Conservation (phyloP, 2,797 vertebrate species). For the Danio jaintianensis region DNA sequence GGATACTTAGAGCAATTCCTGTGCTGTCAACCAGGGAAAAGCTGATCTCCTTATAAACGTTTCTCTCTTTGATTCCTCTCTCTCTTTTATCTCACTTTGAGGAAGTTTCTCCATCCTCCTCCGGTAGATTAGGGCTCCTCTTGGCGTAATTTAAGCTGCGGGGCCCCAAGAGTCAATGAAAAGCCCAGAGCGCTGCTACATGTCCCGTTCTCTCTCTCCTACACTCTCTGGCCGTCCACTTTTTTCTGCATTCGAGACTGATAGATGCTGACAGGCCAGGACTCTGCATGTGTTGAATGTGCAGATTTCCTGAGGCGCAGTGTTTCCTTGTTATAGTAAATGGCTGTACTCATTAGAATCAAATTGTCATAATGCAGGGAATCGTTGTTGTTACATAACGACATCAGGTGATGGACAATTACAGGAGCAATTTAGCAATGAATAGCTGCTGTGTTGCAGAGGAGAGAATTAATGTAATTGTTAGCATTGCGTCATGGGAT, state of each 20-base stretch:
- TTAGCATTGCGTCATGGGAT: slow-evolving; percentile 23
- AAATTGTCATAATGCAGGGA: slow-evolving; percentile 20
- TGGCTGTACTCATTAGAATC: slow-evolving; percentile 7
- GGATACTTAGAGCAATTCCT: slow-evolving; percentile 30
- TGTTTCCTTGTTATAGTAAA: slow-evolving; percentile 22
- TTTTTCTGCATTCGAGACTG: slow-evolving; percentile 24
- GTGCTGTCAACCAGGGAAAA: slow-evolving; percentile 41
- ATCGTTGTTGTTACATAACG: slow-evolving; percentile 6
- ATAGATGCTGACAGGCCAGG: not conserved
- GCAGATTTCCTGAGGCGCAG: slow-evolving; percentile 4
- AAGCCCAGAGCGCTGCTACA: slow-evolving; percentile 8
- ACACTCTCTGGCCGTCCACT: slow-evolving; percentile 15
- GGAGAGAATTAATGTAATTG: slow-evolving; percentile 3
- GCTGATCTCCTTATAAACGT: slow-evolving; percentile 21
- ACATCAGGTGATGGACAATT: slow-evolving; percentile 42
- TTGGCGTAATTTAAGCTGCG: slow-evolving; percentile 52
- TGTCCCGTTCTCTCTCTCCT: slow-evolving; percentile 14
- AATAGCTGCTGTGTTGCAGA: slow-evolving; percentile 31
- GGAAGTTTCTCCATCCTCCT: slow-evolving; percentile 50
- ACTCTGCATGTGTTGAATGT: slow-evolving; percentile 4
- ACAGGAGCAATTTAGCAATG: slow-evolving; percentile 9
- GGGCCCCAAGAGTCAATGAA: slow-evolving; percentile 46
- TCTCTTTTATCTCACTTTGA: slow-evolving; percentile 44
- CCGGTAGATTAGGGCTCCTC: slow-evolving; percentile 49
- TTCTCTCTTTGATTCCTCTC: slow-evolving; percentile 22